Evolutionary conservation across 2,888 invertebrate genomes (phyloP), one percentile per base, ranked within the genome.

Genomic region (Drosophila mulleri): DNA sequence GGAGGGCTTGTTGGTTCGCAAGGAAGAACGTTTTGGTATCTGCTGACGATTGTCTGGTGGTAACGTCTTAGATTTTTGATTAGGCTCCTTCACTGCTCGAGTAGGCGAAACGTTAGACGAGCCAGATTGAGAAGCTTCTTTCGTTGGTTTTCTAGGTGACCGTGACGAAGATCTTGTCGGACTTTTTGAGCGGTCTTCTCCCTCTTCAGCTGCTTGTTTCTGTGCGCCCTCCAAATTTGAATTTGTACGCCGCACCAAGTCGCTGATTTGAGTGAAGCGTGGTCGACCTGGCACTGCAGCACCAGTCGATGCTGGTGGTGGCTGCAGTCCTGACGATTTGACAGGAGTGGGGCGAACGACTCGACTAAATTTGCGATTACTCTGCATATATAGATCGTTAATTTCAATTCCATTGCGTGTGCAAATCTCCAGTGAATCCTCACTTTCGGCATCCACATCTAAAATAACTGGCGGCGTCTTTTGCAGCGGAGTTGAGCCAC

Each of bases 211-310:
- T 29, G 53, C 7, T n/a, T 32, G 44, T 3, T 2, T 16, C 3
- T 52, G 26, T 2, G 12, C 2, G 37, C 1, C 26, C 11, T 50
- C 39, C 5, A 9, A 9, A 1, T 44, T 39, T 5, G 29, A 23
- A 3, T 12, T n/a, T 16, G 32, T 50, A 26, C 62, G 74, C 18
- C 59, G 52, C 39, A 92, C 83, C 39, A 92, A 75, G 32, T 92
- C 92, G 0, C 90, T 87, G 37, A 92, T 90, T 72, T 88, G 82
- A 0, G 92, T 92, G 50, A 91, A 92, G 12, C 90, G 83, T 37
- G 81, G 83, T 18, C 75, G 72, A 9, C 53, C 48, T 8, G 72
- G 54, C 20, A 39, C 52, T 6, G 54, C n/a, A 9, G 64, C 59
- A 6, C 1, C 9, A 5, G 26, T 1, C 16, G 41, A 26, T 32